These are phyloP conservation scores for Prosopocoilus inquinatus DNA, from an alignment of 2,888 invertebrate genomes.

Conservation along the genomic window DNA sequence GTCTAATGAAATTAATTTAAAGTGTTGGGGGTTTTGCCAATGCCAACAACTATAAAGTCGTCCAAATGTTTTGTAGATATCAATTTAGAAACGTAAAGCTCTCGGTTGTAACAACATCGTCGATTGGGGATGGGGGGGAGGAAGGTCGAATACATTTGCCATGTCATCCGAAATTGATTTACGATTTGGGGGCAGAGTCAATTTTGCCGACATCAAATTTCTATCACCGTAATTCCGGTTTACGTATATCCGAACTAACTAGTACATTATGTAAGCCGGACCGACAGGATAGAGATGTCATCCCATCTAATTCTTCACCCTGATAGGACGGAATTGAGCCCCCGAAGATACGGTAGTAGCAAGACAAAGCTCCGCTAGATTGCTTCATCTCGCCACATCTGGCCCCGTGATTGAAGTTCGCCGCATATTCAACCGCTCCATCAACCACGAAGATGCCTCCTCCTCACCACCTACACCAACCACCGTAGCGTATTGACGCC, in stretches of 20 bases:
- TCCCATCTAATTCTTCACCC: slow-evolving; percentile 19
- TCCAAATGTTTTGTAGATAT: too few species aligned
- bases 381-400: slow-evolving; percentile 23
- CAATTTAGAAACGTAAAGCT: neutral
- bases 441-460: slow-evolving; percentile 19
- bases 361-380: slow-evolving; percentile 19
- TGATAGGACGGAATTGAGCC: slow-evolving; percentile 6
- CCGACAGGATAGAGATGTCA: slow-evolving; percentile 15
- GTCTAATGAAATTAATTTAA: too few species aligned
- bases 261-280: slow-evolving; percentile 13
- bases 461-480: too few species aligned
- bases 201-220: slow-evolving; percentile 16
- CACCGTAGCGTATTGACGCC: neutral
- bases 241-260: slow-evolving; percentile 18
- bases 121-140: neutral
- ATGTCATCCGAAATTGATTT: slow-evolving; percentile 12
- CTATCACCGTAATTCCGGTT: slow-evolving; percentile 14
- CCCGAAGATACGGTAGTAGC: slow-evolving; percentile 5
- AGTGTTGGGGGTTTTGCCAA: too few species aligned
- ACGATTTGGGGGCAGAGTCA: slow-evolving; percentile 11
- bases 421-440: slow-evolving; percentile 24
- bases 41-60: too few species aligned
- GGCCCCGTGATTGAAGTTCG: slow-evolving; percentile 22
- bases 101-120: slow-evolving; percentile 1
- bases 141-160: slow-evolving; percentile 10